These are phyloP conservation scores for Taenioides sp. DNA, from an alignment of 2,797 vertebrate genomes.

Conservation along the genomic window DNA sequence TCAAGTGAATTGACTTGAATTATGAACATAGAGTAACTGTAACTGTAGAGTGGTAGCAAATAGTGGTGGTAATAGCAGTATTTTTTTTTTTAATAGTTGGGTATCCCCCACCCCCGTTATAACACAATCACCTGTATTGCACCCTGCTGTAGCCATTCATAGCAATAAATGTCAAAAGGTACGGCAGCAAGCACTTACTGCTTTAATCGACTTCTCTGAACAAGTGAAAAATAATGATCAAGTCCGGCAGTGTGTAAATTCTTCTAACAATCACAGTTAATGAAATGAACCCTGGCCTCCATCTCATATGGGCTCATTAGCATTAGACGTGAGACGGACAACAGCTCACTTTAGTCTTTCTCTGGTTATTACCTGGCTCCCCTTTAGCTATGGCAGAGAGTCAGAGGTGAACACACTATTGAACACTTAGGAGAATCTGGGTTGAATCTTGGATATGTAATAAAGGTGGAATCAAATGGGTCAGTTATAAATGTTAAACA, in stretches of 20 bases:
- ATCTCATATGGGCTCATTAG: slow-evolving; percentile 9
- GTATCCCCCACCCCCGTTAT: no score
- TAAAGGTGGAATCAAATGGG: not conserved
- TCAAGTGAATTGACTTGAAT: not conserved
- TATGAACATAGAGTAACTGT: not conserved
- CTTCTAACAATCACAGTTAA: not conserved
- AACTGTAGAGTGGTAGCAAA: not conserved
- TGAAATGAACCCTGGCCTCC: slow-evolving; percentile 15
- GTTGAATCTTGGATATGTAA: not conserved
- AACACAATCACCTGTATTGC: not conserved
- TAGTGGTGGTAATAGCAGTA: not conserved
- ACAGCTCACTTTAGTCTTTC: slow-evolving; percentile 9
- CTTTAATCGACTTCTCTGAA: slow-evolving; percentile 3
- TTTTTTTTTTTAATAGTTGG: not conserved
- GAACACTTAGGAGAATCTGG: slow-evolving; percentile 7
- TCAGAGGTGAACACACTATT: slow-evolving; percentile 24
- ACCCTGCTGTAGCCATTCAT: not conserved
- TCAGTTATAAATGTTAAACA: not conserved
- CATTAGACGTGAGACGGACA: slow-evolving; percentile 18
- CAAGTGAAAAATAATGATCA: slow-evolving; percentile 22
- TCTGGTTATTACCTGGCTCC: slow-evolving; percentile 16
- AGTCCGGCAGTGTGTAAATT: not conserved
- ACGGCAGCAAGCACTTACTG: not conserved
- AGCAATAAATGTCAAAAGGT: not conserved
- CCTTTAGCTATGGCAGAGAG: slow-evolving; percentile 18